Percentiles rank a stretch among this genome's conserved stretches.
Evolutionary conservation across 2,888 invertebrate species (phyloP).

Genomic region (Galeopsomyia nigrocyanea): DNA sequence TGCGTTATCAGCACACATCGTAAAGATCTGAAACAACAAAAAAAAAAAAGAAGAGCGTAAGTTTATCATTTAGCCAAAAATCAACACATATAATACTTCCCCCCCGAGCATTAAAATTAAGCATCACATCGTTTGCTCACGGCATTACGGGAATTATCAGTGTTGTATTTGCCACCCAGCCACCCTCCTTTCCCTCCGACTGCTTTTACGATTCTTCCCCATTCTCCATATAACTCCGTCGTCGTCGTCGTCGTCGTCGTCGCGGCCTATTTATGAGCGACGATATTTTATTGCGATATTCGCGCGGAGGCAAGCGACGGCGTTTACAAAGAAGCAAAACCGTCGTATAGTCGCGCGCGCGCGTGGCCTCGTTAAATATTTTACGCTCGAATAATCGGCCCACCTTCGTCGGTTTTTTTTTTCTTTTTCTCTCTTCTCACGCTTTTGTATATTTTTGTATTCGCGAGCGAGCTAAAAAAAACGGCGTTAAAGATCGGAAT

Average conservation of each 20-base stretch:
- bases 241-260: background rate
- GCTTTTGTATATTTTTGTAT: slow-evolving; percentile 4
- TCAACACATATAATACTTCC: too few relatives aligned
- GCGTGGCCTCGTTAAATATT: slow-evolving; percentile 64
- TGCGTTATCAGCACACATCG: background rate
- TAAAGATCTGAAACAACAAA: background rate
- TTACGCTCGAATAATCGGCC: slow-evolving; percentile 56
- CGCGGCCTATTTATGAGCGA: slow-evolving; percentile 49
- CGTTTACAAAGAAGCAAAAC: slow-evolving; percentile 62
- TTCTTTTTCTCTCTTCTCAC: background rate
- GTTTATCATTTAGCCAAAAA: too few relatives aligned
- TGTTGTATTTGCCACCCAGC: slow-evolving; percentile 48
- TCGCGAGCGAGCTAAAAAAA: too few relatives aligned
- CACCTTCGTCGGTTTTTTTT: slow-evolving; percentile 15
- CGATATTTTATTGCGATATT: slow-evolving; percentile 65
- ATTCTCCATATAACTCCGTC: slow-evolving; percentile 36
- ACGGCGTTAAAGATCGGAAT: too few relatives aligned
- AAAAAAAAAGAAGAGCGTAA: background rate
- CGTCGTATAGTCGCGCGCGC: background rate
- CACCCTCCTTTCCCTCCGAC: slow-evolving; percentile 9
- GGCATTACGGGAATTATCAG: slow-evolving; percentile 59
- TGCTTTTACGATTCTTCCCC: slow-evolving; percentile 35
- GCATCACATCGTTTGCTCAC: slow-evolving; percentile 47
- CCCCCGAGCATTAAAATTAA: slow-evolving; percentile 53
- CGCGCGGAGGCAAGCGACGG: slow-evolving; percentile 48